Evolutionary conservation across 2,113 vertebrate genomes (phyloP).

Genomic region (Mus pahari): DNA sequence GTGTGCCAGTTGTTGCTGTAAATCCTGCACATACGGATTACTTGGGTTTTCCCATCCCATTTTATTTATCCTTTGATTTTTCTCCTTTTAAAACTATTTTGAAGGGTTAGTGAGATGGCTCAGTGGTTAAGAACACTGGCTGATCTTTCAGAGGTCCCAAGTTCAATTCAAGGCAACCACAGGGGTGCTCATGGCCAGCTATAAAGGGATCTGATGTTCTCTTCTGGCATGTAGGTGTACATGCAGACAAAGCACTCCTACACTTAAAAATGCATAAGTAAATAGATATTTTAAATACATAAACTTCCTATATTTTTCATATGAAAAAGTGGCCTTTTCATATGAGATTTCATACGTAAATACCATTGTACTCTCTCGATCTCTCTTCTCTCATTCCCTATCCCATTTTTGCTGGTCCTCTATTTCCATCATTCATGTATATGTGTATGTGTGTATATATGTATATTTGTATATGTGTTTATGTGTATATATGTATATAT

Average conservation of each 20-base stretch:
- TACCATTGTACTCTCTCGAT: not conserved
- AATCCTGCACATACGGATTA: not conserved
- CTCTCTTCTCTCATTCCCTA: not conserved
- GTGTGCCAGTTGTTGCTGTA: not conserved
- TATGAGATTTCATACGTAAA: not conserved
- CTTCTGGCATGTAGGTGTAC: no score
- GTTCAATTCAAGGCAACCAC: no score
- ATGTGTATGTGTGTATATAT: not conserved
- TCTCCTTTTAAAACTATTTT: not conserved
- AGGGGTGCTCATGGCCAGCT: no score
- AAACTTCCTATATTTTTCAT: not conserved
- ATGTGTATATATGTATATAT: not conserved
- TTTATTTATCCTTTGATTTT: not conserved
- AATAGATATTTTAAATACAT: not conserved
- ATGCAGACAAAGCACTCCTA: no score
- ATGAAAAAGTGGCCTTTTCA: not conserved
- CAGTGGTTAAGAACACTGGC: no score
- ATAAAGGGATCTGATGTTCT: no score
- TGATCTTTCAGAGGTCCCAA: no score
- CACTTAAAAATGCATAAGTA: no score
- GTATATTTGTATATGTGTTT: not conserved
- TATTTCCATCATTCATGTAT: not conserved
- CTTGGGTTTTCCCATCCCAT: not conserved
- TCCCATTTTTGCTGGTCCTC: not conserved
- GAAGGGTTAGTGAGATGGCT: no score